Conservation (phyloP, 2,797 vertebrate genomes). For the Prionace glauca region DNA sequence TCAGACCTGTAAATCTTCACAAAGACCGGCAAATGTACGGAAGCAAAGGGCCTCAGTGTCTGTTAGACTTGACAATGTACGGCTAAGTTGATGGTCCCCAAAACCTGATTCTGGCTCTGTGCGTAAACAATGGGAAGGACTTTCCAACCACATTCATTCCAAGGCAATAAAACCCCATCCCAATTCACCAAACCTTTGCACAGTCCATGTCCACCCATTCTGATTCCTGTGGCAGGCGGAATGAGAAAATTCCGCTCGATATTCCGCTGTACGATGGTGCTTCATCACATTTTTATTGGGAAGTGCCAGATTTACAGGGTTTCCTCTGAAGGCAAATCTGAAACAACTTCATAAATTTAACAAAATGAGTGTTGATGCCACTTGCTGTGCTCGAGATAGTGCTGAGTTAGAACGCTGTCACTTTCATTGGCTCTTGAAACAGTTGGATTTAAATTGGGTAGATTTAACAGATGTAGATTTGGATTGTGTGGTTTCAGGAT, state of each 20-base stretch:
- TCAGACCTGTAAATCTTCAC: background rate
- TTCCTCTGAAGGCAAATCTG: background rate
- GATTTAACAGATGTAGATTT: background rate
- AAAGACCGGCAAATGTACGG: background rate
- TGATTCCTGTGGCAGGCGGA: no score
- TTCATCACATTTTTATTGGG: background rate
- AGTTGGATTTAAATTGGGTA: background rate
- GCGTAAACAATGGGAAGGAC: no score
- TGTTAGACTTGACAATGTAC: no score
- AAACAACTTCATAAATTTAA: background rate
- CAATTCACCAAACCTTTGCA: no score
- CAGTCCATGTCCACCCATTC: no score
- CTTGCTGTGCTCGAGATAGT: background rate
- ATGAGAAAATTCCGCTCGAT: no score
- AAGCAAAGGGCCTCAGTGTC: background rate
- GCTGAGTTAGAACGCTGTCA: background rate
- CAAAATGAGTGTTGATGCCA: background rate
- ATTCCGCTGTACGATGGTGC: background rate
- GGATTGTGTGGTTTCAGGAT: background rate
- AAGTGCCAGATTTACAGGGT: background rate
- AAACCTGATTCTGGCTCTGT: background rate
- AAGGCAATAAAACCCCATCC: no score
- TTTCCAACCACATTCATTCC: no score
- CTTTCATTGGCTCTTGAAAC: background rate
- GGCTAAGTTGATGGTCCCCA: background rate